phyloP scores from a whole-genome alignment of 1,140 invertebrate species.

The Chrysoperla carnea region DNA sequence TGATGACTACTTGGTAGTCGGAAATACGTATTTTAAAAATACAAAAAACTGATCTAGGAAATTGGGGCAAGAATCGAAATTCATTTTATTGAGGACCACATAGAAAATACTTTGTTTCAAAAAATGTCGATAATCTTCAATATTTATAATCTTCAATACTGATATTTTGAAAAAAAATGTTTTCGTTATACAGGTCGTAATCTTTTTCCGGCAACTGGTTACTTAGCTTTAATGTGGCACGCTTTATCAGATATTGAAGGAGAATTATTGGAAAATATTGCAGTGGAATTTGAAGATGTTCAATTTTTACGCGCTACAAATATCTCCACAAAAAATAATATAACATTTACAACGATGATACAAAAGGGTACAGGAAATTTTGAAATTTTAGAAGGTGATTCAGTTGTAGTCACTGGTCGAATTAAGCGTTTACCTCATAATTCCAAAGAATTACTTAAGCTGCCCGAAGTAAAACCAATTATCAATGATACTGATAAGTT shows the following conservation, averaged over 20 bases:
- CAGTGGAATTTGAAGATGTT: too few relatives aligned
- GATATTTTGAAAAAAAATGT: too few relatives aligned
- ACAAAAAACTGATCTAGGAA: too few relatives aligned
- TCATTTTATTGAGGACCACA: too few relatives aligned
- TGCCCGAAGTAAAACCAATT: conserved; percentile 20
- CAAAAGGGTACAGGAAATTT: conserved; percentile 66
- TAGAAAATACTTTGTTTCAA: too few relatives aligned
- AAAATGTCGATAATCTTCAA: too few relatives aligned
- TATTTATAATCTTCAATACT: too few relatives aligned
- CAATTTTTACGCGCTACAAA: conserved; percentile 47
- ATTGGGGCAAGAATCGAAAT: too few relatives aligned
- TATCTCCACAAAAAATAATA: conserved; percentile 42
- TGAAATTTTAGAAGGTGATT: conserved; percentile 30
- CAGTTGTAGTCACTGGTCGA: background rate
- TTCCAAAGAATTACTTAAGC: background rate
- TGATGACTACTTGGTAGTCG: too few relatives aligned
- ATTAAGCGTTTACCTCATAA: background rate
- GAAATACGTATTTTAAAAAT: too few relatives aligned
- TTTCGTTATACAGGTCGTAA: conserved; percentile 47
- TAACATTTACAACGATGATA: conserved; percentile 64
- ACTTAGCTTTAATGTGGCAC: conserved; percentile 71
- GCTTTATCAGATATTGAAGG: conserved; percentile 61
- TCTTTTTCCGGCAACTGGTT: conserved; percentile 80
- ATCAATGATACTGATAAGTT: conserved; percentile 30
- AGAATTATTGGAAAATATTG: conserved; percentile 22